Evolutionary conservation across 2,888 invertebrate species (phyloP).

Genomic region (Elysia crispata): DNA sequence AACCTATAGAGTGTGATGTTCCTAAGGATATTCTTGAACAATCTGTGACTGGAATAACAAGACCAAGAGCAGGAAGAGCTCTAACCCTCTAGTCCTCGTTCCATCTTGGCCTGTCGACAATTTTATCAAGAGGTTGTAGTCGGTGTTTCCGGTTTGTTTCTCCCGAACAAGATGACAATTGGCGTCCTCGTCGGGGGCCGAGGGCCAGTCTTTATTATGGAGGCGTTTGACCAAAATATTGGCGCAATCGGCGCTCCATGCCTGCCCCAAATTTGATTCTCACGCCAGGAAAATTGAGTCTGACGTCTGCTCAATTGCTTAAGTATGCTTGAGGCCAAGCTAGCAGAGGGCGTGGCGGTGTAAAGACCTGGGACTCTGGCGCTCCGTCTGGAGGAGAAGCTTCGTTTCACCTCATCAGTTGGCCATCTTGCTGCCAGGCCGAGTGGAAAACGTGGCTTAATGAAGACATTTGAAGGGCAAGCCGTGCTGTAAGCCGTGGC

Average conservation of each 20-base stretch:
- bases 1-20: no score
- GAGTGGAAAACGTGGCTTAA: conserved; percentile 46
- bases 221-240: conserved; percentile 52
- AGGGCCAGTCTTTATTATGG: conserved; percentile 46
- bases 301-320: conserved; percentile 50
- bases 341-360: conserved; percentile 12
- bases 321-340: conserved; percentile 51
- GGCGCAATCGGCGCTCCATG: conserved; percentile 49
- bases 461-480: conserved; percentile 34
- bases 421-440: conserved; percentile 49
- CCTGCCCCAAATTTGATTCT: conserved; percentile 49
- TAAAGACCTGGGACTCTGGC: conserved; percentile 15
- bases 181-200: conserved; percentile 40
- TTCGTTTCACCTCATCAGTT: conserved; percentile 31
- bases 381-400: conserved; percentile 3
- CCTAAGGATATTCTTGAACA: no score
- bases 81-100: background rate
- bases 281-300: conserved; percentile 42
- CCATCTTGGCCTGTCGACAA: conserved; percentile 16
- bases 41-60: no score
- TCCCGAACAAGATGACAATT: conserved; percentile 44
- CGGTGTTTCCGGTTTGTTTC: conserved; percentile 34
- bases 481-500: conserved; percentile 26
- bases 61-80: background rate
- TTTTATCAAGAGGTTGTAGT: conserved; percentile 25